Evolutionary conservation across 2,888 invertebrate species (phyloP), one percentile per base, ranked within the genome.

Genomic region (Drosophila barbarae): DNA sequence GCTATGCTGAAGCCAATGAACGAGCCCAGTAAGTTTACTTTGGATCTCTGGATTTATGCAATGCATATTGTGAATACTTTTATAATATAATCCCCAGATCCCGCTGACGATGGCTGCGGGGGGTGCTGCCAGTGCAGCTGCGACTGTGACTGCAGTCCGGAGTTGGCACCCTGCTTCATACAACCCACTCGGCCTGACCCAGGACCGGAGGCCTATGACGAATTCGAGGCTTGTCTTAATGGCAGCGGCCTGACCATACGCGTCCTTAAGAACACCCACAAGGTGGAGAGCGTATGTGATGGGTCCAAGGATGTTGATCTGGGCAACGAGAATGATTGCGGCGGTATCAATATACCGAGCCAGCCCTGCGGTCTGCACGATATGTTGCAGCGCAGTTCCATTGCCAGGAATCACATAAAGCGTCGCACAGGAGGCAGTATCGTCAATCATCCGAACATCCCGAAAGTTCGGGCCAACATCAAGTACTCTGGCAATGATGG

Each of bases 171-270:
- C 0, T 87, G 86, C 65, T 81, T 82, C 53, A 73, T 86, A 26
- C 72, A 76, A 26, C 75, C 85, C 5, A 68, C 67, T 5, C 70
- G 68, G 26, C 85, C 79, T 0, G 82, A 86, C 28, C 85, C 85
- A n/a, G 86, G 87, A 8, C 86, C 87, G 0, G 88, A 89, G 15
- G 87, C 86, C 5, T 89, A 87, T 46, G 89, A 89, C 39, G 88
- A 88, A 65, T 89, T 90, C 60, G 88, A 89, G 70, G 90, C 89
- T 1, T 84, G 85, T 49, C 73, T 88, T 2, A 88, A 88, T 73
- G 90, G 89, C 41, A 89, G 88, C 56, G 87, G 87, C 13, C 71
- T 89, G 5, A 86, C 82, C 15, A 86, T 89, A 53, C 86, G 89
- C 0, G 88, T 89, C 4, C 75, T 87, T 2, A 90, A 89, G 73